Percentiles rank a stretch among this genome's conserved stretches.
Evolutionary conservation across 2,797 vertebrate genomes (phyloP).

Genomic region (Onychomys arenicola): DNA sequence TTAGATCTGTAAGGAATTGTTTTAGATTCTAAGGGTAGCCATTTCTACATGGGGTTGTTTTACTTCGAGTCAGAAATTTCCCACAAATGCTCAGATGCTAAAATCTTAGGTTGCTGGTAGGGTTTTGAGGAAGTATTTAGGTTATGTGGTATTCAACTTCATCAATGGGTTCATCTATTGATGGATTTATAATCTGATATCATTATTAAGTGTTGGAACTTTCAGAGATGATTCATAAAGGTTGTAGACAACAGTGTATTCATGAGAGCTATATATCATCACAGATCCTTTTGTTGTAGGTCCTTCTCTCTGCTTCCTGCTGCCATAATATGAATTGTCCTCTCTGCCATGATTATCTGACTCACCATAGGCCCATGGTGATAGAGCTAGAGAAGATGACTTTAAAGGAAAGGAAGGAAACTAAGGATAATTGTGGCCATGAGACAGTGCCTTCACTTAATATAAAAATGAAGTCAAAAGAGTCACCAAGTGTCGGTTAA

Average conservation of each 20-base stretch:
- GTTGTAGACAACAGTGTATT: not conserved
- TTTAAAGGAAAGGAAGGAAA: not conserved
- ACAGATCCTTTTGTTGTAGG: not conserved
- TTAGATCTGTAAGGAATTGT: not conserved
- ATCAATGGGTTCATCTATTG: not conserved
- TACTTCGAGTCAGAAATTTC: not conserved
- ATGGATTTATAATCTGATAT: not conserved
- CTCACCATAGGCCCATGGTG: not conserved
- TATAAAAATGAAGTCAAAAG: not conserved
- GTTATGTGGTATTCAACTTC: not conserved
- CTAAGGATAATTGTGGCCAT: not conserved
- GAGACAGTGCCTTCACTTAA: not conserved
- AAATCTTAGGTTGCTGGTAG: not conserved
- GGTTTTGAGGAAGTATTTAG: not conserved
- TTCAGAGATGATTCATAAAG: not conserved
- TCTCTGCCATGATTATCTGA: not conserved
- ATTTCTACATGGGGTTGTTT: not conserved
- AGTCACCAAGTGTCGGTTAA: not conserved
- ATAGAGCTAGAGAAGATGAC: not conserved
- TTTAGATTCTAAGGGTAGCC: not conserved
- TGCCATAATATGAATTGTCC: no score
- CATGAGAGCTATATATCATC: not conserved
- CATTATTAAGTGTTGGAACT: no score
- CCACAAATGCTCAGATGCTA: not conserved
- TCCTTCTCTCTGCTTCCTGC: not conserved